These are phyloP conservation scores for Porites australiensis DNA, from an alignment of 64 coral and sea anemone genomes.

Conservation along the genomic window DNA sequence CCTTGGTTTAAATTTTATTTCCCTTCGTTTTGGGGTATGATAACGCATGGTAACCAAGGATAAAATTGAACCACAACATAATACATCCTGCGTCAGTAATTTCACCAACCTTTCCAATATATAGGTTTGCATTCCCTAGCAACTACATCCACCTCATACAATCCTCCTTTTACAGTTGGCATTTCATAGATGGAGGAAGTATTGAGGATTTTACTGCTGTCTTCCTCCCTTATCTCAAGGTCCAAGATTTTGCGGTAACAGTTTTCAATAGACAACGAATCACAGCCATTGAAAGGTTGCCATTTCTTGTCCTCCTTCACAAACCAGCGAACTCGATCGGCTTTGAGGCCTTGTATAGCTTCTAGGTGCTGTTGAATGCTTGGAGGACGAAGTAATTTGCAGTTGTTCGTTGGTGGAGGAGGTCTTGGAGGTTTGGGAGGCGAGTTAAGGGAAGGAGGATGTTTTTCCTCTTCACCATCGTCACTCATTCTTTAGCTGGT, in stretches of 20 bases:
- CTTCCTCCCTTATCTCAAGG: constrained; percentile 52
- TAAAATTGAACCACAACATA: not conserved
- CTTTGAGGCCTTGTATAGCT: constrained; percentile 66
- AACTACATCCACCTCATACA: constrained; percentile 92
- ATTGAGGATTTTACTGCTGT: constrained; percentile 62
- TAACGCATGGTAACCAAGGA: no score
- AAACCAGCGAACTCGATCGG: constrained; percentile 94
- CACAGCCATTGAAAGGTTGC: constrained; percentile 85
- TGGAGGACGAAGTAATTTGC: constrained; percentile 43
- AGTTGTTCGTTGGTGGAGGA: constrained; percentile 64
- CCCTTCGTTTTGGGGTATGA: no score
- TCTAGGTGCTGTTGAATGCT: constrained; percentile 89
- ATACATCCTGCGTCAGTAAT: not conserved
- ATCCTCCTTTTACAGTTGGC: constrained; percentile 87
- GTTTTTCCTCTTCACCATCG: not conserved
- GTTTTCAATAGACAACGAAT: constrained; percentile 88
- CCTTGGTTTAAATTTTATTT: no score
- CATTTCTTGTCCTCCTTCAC: constrained; percentile 96
- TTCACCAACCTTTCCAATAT: constrained; percentile 95
- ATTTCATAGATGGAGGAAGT: constrained; percentile 67
- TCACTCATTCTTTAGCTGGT: not conserved
- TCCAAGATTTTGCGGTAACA: constrained; percentile 61
- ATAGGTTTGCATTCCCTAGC: constrained; percentile 85
- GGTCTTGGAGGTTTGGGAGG: constrained; percentile 86
- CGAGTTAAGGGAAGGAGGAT: not conserved